Percentiles rank a stretch among this genome's conserved stretches.
Evolutionary conservation across 2,797 vertebrate species (phyloP).

Genomic region (Dicrostonyx torquatus): DNA sequence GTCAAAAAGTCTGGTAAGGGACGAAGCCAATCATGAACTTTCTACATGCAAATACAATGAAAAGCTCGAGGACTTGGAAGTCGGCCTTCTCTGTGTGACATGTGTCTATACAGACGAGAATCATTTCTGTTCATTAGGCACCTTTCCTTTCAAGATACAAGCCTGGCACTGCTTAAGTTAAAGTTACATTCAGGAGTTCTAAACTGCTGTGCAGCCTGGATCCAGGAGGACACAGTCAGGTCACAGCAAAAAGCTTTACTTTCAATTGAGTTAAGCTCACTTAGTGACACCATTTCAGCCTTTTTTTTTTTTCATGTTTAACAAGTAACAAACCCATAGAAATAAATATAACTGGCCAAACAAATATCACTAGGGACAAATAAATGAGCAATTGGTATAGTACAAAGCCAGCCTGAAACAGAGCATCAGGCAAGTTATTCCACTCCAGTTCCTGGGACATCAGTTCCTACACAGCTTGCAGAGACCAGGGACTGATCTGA

Average conservation of each 20-base stretch:
- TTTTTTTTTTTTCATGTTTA: conserved; percentile 59
- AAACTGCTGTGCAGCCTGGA: conserved; percentile 7
- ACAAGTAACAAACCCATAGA: conserved; percentile 63
- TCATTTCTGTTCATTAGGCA: conserved; percentile 16
- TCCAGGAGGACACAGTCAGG: not conserved
- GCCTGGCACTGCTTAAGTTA: not conserved
- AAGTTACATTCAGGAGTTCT: conserved; percentile 16
- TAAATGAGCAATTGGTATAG: conserved; percentile 17
- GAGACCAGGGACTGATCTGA: conserved; percentile 47
- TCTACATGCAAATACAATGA: conserved; percentile 27
- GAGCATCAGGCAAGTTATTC: conserved; percentile 63
- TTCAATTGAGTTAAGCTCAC: conserved; percentile 41
- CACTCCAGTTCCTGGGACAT: conserved; percentile 20
- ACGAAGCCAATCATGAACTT: conserved; percentile 40
- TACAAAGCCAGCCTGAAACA: conserved; percentile 11
- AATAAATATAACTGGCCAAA: conserved; percentile 63
- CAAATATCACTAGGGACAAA: conserved; percentile 56
- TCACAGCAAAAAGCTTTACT: conserved; percentile 63
- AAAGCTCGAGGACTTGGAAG: conserved; percentile 34
- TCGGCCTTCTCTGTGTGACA: conserved; percentile 6
- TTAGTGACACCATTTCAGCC: conserved; percentile 29
- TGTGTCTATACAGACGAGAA: conserved; percentile 15
- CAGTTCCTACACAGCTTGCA: conserved; percentile 41
- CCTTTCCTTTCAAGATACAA: conserved; percentile 32
- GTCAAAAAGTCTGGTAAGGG: conserved; percentile 7